These are phyloP conservation scores for Poicephalus meyeri DNA, from an alignment of 2,113 vertebrate genomes.

Conservation along the genomic window DNA sequence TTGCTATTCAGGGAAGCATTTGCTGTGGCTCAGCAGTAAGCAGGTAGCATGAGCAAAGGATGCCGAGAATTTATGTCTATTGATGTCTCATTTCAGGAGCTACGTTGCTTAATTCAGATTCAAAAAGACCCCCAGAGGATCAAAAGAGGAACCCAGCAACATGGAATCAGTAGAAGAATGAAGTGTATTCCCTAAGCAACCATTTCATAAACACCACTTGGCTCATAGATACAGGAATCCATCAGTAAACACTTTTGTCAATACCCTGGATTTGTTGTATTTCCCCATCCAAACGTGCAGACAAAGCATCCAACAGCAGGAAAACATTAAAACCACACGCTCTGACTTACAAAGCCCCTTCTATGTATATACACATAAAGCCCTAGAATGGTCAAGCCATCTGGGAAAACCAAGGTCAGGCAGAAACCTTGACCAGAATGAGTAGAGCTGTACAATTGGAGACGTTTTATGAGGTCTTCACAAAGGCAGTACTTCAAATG, in stretches of 20 bases:
- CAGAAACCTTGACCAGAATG: constrained; percentile 45
- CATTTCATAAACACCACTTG: neutral
- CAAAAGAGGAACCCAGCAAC: neutral
- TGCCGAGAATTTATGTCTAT: neutral
- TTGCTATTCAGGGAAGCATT: neutral
- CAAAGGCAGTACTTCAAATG: constrained; percentile 2
- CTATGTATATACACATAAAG: constrained; percentile 67
- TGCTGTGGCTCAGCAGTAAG: neutral
- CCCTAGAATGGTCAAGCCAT: constrained; percentile 52
- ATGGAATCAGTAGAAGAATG: neutral
- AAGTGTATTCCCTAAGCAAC: neutral
- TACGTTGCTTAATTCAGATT: neutral
- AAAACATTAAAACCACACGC: constrained; percentile 65
- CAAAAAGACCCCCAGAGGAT: neutral
- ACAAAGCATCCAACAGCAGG: constrained; percentile 69
- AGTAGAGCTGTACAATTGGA: constrained; percentile 7
- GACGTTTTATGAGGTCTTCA: constrained; percentile 6
- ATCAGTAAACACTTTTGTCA: constrained; percentile 27
- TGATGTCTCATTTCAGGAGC: neutral
- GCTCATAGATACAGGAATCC: constrained; percentile 23
- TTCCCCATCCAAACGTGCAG: constrained; percentile 57
- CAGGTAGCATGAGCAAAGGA: neutral
- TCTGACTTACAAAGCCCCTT: constrained; percentile 57
- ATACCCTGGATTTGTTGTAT: constrained; percentile 12
- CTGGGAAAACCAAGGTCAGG: constrained; percentile 71